Evolutionary conservation across 2,113 vertebrate species (phyloP), one percentile per base, ranked within the genome.

Genomic region (Seriola rivoliana): DNA sequence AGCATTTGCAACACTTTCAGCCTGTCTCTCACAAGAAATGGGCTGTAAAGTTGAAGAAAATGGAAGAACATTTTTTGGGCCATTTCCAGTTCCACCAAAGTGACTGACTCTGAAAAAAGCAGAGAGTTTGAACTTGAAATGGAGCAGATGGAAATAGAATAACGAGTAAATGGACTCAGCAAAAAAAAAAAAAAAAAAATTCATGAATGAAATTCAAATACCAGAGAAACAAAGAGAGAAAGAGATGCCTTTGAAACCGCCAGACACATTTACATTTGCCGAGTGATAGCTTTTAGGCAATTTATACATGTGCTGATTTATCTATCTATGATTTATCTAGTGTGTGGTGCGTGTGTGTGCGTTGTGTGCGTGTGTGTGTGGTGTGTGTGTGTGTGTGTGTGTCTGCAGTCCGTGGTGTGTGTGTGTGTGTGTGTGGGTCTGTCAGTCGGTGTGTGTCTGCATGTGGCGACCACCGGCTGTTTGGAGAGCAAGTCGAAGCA

Each of bases 401-500:
- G 25, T 25, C n/a, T n/a, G n/a, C n/a, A n/a, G n/a, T n/a, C n/a
- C n/a, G n/a, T n/a, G n/a, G 34, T 77, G 68, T 73, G 21, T 62
- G 55, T 50, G 64, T 74, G 77, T 71, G 23, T 12, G 23, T 42
- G 17, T 48, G 52, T 68, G 29, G 34, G 29, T 76, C 67, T 73
- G 29, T 60, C 29, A 29, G 29, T 29, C 29, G 29, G 29, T 29
- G 60, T 77, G 65, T 62, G 66, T 73, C 59, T 69, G 80, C 21
- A 0, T 63, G 64, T 54, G 69, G 52, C 8, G 48, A 52, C 66
- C 36, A 69, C 79, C 16, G 4, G 66, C 70, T 87, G 34, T 40
- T 67, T 57, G n/a, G 29, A 78, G 52, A 81, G 60, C 17, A 64
- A 71, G 60, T 59, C n/a, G 32, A 74, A 86, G 69, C 78, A 78